Base-by-base conservation (phyloP, 2,113 vertebrate species). In the Prunella fulvescens region DNA sequence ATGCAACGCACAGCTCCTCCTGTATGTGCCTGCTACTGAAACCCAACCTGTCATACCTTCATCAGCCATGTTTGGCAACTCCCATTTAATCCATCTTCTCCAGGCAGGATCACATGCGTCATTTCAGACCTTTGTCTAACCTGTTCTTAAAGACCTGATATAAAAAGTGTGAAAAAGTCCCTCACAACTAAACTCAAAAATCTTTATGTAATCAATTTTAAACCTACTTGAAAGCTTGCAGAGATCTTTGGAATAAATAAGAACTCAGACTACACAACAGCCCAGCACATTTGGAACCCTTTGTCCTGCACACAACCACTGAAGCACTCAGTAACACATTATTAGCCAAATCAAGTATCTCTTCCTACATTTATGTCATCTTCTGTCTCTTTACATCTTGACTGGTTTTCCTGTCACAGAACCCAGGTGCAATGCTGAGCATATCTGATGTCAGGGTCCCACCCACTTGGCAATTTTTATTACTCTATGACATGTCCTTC, bases 21-120 rank as follows among this genome's bases (percentile, higher is more conserved):
- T 39, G 39, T 40, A 20, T 2, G 57, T 42, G 37, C 45, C 69
- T 58, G 9, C 62, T 70, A 45, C 64, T 31, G 77, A 95, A 83
- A 94, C 23, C 23, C 81, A 78, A 19, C 84, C 77, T 62, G 60
- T 39, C 42, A 84, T 25, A 54, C 84, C 56, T 78, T 7, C 77
- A 26, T 10, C 66, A 88, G 54, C 50, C 82, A 91, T 44, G 82
- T 18, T 25, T 81, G 86, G 86, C 45, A 93, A 95, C 90, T 94
- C 92, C 90, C 92, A 83, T 80, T 53, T 92, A 92, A 95, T 88
- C 71, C 62, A 16, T 84, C 61, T 83, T 83, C 64, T 71, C 60
- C 82, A 66, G 51, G 67, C 56, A 60, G 42, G 7, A 78, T 51
- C 60, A 90, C 14, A 40, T 25, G 18, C 14, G 24, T 70, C 26